Conservation (phyloP, 2,888 invertebrate genomes). For the Acanthopleura granulata region DNA sequence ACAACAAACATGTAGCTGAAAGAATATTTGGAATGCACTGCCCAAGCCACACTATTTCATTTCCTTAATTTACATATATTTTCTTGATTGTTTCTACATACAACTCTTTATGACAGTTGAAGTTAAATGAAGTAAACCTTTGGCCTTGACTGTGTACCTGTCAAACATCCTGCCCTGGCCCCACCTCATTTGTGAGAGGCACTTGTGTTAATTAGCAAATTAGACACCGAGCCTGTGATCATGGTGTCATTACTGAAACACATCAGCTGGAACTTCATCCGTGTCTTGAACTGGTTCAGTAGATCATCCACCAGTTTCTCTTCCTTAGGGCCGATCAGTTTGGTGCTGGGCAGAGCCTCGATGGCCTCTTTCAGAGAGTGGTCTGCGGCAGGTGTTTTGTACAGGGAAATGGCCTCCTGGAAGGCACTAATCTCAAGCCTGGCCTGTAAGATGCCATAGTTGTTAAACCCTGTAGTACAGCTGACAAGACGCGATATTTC, state of each 20-base stretch:
- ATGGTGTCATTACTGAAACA: slow-evolving; percentile 60
- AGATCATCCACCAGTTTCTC: slow-evolving; percentile 54
- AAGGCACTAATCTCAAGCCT: slow-evolving; percentile 82
- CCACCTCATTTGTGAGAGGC: too few relatives aligned
- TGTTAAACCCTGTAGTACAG: slow-evolving; percentile 74
- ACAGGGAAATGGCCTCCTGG: slow-evolving; percentile 77
- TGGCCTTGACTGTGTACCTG: too few relatives aligned
- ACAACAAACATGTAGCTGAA: too few relatives aligned
- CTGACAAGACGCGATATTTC: slow-evolving; percentile 90
- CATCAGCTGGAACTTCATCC: slow-evolving; percentile 68
- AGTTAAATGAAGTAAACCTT: too few relatives aligned
- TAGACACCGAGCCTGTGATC: not conserved
- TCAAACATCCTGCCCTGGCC: too few relatives aligned
- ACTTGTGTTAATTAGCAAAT: too few relatives aligned
- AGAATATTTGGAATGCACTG: too few relatives aligned
- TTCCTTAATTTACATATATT: too few relatives aligned
- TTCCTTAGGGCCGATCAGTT: slow-evolving; percentile 3
- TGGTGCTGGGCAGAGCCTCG: slow-evolving; percentile 47
- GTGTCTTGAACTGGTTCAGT: slow-evolving; percentile 63
- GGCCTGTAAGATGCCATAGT: slow-evolving; percentile 73
- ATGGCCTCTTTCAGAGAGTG: slow-evolving; percentile 80
- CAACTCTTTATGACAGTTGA: too few relatives aligned
- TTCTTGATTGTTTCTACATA: too few relatives aligned
- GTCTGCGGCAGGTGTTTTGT: slow-evolving; percentile 76
- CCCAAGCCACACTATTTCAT: too few relatives aligned